Conservation (phyloP, 2,113 vertebrate genomes). For the Anhinga rufa region DNA sequence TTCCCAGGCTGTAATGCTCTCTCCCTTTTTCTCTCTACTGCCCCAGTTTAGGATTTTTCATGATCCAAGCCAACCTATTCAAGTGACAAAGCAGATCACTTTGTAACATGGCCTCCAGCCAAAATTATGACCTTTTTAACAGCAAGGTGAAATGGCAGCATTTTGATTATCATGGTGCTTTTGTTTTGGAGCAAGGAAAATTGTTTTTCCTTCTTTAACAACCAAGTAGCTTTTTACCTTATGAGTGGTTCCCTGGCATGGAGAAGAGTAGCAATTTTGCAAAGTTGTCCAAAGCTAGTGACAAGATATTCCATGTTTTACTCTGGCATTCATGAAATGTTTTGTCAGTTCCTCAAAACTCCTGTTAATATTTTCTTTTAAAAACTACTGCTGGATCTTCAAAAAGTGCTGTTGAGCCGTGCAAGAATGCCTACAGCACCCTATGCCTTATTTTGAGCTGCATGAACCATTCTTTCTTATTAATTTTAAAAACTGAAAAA, state of each 20-base stretch:
- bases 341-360: background rate
- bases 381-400: background rate
- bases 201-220: background rate
- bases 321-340: background rate
- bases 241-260: background rate
- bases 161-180: background rate
- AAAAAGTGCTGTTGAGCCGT: background rate
- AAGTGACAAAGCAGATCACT: constrained; percentile 36
- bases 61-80: background rate
- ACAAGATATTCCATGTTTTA: background rate
- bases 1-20: background rate
- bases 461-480: background rate
- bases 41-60: background rate
- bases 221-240: background rate
- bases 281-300: background rate
- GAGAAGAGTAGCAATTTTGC: background rate
- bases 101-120: background rate
- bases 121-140: constrained; percentile 15
- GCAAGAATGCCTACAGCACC: background rate
- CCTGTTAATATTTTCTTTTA: background rate
- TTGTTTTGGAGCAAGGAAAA: background rate
- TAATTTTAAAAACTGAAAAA: background rate
- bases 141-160: background rate
- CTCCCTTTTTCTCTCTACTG: background rate
- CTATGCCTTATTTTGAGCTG: background rate